Evolutionary conservation across 23 tunicate genomes (phyloP), one percentile per base, ranked within the genome.

Genomic region (Aplidium turbinatum): DNA sequence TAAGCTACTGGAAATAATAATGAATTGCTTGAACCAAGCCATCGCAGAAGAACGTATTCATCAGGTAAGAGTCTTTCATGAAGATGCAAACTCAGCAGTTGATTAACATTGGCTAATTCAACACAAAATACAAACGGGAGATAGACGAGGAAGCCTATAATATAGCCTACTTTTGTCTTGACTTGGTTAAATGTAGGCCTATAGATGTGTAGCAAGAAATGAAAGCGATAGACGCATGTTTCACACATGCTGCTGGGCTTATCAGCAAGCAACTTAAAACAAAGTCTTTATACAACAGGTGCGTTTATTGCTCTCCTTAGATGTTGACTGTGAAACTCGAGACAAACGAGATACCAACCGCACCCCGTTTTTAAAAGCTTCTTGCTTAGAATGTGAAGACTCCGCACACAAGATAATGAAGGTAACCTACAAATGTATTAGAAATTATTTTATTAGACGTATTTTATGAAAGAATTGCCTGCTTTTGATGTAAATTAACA

Each of bases 41-140:
- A 86, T 86, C 3, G 42, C 84, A 4, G 93, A 86, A 38, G 93
- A 86, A 70, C 52, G 93, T 71, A 86, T 86, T 35, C 93, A 86
- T 38, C 93, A 86, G 78, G 93, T 86, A 35, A 6, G 66, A 19
- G 0, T 5, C 22, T 19, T 21, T 13, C 16, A 11, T 61, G 62
- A 55, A 11, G 13, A 55, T 33, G 32, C 13, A 31, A 31, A 31
- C 31, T 19, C 25, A 18, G 0, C 23, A 11, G 6, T 22, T 18
- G 62, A 18, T 20, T 16, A 18, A 9, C 13, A 9, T 42, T 9
- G 9, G 13, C 13, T 42, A 9, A 42, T 9, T 9, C 48, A 42
- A 42, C 9, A 42, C 48, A 42, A 42, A 9, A 42, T 9, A 42
- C 9, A 42, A 42, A 42, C 48, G 48, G 48, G n/a, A n/a, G n/a